These are phyloP conservation scores for Cheilosia impressa DNA, from an alignment of 2,888 invertebrate species.

Conservation along the genomic window DNA sequence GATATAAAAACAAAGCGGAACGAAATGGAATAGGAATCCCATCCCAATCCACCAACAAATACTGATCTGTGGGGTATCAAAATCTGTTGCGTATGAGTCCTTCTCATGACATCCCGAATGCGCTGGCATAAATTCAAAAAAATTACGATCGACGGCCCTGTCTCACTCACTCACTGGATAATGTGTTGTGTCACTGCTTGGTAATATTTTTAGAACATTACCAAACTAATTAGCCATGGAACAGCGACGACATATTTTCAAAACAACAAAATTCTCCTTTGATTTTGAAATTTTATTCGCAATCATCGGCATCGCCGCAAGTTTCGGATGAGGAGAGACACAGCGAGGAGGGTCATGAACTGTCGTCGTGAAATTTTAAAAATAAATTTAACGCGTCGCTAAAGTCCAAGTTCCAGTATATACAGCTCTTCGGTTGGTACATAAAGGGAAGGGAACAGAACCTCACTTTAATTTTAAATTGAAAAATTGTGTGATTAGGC, in stretches of 20 bases:
- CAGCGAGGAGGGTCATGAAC: slow-evolving; percentile 64
- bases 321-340: slow-evolving; percentile 15
- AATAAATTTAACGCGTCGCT: slow-evolving; percentile 43
- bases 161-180: slow-evolving; percentile 35
- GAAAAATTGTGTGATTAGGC: slow-evolving; percentile 53
- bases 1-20: slow-evolving; percentile 50
- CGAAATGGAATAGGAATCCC: slow-evolving; percentile 41
- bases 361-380: slow-evolving; percentile 64
- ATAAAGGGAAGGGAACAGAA: slow-evolving; percentile 13
- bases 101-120: slow-evolving; percentile 27
- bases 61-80: slow-evolving; percentile 9
- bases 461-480: slow-evolving; percentile 20
- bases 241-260: slow-evolving; percentile 29
- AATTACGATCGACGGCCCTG: background rate
- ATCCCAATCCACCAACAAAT: slow-evolving; percentile 1
- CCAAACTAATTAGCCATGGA: slow-evolving; percentile 68
- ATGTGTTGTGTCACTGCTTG: slow-evolving; percentile 54
- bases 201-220: slow-evolving; percentile 71
- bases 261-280: slow-evolving; percentile 27
- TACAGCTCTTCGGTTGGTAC: too few relatives aligned
- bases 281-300: slow-evolving; percentile 50
- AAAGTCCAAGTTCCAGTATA: too few relatives aligned
- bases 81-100: slow-evolving; percentile 46
- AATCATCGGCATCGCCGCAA: slow-evolving; percentile 38
- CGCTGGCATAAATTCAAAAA: background rate